phyloP scores from a whole-genome alignment of 2,113 vertebrate species.

The Paralichthys olivaceus region DNA sequence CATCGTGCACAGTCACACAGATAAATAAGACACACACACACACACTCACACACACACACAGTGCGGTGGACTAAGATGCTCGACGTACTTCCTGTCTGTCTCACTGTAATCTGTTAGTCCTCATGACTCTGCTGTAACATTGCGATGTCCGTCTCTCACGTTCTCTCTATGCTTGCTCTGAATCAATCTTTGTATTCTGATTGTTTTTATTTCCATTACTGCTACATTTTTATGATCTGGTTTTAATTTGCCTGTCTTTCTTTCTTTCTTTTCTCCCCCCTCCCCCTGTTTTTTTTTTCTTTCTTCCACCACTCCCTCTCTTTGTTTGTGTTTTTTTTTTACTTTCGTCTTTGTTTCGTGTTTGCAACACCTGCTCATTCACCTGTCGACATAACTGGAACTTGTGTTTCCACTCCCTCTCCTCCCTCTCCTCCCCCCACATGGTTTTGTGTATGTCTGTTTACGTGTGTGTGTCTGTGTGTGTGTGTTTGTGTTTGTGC shows the following conservation, averaged over 20 bases:
- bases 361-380: conserved; percentile 46
- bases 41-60: conserved; percentile 18
- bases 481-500: conserved; percentile 39
- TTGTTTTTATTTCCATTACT: conserved; percentile 71
- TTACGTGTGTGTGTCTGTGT: conserved; percentile 43
- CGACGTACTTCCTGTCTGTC: conserved; percentile 65
- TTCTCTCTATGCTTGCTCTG: conserved; percentile 53
- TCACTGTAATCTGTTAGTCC: conserved; percentile 67
- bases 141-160: conserved; percentile 65
- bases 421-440: conserved; percentile 8
- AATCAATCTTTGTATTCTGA: conserved; percentile 68
- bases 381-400: conserved; percentile 40
- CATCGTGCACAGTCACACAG: conserved; percentile 35
- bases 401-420: conserved; percentile 30
- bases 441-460: conserved; percentile 40
- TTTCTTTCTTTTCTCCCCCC: conserved; percentile 49
- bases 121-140: conserved; percentile 56
- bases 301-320: conserved; percentile 33
- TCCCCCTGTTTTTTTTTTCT: conserved; percentile 3
- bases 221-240: conserved; percentile 72
- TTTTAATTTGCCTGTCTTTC: conserved; percentile 78
- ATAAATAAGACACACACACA: conserved; percentile 1
- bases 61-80: background rate
- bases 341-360: conserved; percentile 37
- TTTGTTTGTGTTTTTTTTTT: conserved; percentile 50